phyloP scores from a whole-genome alignment of 2,888 invertebrate genomes.

The Drosophila putrida region DNA sequence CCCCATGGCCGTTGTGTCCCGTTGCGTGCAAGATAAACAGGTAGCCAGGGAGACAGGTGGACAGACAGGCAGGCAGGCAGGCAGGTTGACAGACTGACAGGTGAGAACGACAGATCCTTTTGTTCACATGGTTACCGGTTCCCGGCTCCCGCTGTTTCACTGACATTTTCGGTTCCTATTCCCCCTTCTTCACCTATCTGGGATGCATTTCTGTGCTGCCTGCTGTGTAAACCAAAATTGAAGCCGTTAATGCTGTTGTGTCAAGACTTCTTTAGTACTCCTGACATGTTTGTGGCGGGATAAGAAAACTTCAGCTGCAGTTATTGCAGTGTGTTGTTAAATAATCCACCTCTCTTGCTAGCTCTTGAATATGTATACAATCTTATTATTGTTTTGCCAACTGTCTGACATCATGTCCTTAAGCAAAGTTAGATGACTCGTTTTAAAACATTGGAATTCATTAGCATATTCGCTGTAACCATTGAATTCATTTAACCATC shows the following conservation, averaged over 20 bases:
- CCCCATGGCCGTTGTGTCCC: background rate
- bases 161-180: conserved; percentile 12
- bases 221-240: conserved; percentile 50
- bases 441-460: background rate
- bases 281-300: conserved; percentile 1
- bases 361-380: background rate
- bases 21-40: conserved; percentile 20
- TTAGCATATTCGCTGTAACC: conserved; percentile 17
- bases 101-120: conserved; percentile 33
- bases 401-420: background rate
- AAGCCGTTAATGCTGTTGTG: conserved; percentile 33
- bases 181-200: background rate
- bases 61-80: background rate
- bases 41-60: background rate
- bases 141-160: conserved; percentile 14
- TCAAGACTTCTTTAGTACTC: conserved; percentile 40
- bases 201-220: conserved; percentile 8
- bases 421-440: background rate
- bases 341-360: background rate
- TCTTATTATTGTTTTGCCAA: conserved; percentile 4
- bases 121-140: conserved; percentile 22
- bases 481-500: conserved; percentile 36
- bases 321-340: background rate
- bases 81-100: conserved; percentile 23
- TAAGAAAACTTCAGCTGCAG: background rate